These are phyloP conservation scores for Caloenas nicobarica DNA, from an alignment of 2,113 vertebrate species.

Conservation along the genomic window DNA sequence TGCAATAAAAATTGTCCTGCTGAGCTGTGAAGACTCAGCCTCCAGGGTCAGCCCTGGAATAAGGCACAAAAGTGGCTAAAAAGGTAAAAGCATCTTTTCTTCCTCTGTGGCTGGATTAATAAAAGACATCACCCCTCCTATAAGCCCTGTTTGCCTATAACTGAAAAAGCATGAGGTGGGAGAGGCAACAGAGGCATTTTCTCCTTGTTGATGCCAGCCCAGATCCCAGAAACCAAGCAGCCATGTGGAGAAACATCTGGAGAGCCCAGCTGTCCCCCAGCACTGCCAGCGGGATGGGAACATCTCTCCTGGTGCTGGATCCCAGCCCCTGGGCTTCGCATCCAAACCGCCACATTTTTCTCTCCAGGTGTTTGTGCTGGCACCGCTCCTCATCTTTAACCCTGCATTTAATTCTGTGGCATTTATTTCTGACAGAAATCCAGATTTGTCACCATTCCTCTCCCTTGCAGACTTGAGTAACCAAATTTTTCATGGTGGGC, in stretches of 20 bases:
- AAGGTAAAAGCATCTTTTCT: neutral
- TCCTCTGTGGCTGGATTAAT: neutral
- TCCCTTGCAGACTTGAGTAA: neutral
- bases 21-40: neutral
- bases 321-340: neutral
- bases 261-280: neutral
- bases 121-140: neutral
- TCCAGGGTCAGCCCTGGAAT: neutral
- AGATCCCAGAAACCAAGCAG: neutral
- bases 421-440: neutral
- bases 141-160: neutral
- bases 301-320: neutral
- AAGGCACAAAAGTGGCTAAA: neutral
- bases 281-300: neutral
- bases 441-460: neutral
- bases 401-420: neutral
- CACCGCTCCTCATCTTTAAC: neutral
- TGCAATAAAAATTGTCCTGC: neutral
- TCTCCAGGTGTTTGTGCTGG: neutral
- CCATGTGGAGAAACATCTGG: neutral
- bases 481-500: neutral
- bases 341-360: neutral
- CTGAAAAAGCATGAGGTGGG: neutral
- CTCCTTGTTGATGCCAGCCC: neutral
- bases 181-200: neutral